A percentile compares a stretch with the other conserved stretches of the same genome.
These are phyloP conservation scores for Papilio gigon DNA, from an alignment of 2,888 invertebrate species.

Conservation along the genomic window DNA sequence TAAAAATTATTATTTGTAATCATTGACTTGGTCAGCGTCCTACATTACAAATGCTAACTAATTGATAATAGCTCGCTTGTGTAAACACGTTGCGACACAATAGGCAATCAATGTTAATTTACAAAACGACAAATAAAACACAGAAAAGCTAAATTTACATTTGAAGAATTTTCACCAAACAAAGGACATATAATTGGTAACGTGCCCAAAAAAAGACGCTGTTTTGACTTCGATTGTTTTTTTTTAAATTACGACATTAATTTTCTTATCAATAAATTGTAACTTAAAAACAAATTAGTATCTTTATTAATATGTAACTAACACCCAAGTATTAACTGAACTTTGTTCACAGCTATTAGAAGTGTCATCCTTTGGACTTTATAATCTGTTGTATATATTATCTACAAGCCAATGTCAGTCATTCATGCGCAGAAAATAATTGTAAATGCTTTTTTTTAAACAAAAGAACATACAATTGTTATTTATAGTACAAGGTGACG, in stretches of 20 bases:
- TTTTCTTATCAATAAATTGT: neutral
- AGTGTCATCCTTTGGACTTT: slow-evolving; percentile 26
- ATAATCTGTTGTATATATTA: slow-evolving; percentile 8
- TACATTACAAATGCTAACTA: slow-evolving; percentile 4
- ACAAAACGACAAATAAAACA: no score
- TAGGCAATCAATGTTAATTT: neutral
- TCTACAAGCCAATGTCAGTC: neutral
- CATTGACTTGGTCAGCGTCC: neutral
- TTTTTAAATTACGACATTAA: no score
- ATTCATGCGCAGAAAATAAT: slow-evolving; percentile 35
- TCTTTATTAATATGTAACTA: neutral
- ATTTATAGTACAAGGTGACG: no score
- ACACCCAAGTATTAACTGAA: neutral
- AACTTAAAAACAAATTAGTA: slow-evolving; percentile 16
- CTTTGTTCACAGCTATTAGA: neutral
- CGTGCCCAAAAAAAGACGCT: no score
- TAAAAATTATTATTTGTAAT: neutral
- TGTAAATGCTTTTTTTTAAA: no score
- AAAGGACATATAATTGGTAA: no score
- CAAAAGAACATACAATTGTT: no score
- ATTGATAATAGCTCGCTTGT: neutral
- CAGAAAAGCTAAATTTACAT: no score
- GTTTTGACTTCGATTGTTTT: no score
- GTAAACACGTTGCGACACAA: neutral
- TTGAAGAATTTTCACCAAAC: no score